These are phyloP conservation scores for Drosophila phalerata DNA, from an alignment of 2,888 invertebrate species.

Conservation along the genomic window DNA sequence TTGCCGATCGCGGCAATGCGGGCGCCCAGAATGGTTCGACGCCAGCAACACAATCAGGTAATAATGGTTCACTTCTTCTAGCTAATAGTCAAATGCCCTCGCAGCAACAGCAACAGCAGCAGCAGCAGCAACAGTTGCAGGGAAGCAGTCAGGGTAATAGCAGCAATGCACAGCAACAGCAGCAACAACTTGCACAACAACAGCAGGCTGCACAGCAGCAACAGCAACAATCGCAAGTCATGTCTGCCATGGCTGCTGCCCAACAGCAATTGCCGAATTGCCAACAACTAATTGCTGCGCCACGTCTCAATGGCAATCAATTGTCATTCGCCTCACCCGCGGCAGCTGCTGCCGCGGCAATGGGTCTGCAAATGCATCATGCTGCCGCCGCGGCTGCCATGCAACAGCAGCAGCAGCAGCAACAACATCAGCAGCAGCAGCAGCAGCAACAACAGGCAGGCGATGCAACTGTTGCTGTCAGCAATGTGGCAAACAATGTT, in stretches of 20 bases:
- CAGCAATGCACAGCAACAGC: constrained; percentile 68
- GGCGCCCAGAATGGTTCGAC: constrained; percentile 81
- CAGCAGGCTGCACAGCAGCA: constrained; percentile 84
- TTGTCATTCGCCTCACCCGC: constrained; percentile 85
- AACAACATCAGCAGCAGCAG: constrained; percentile 53
- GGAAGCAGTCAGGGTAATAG: constrained; percentile 80
- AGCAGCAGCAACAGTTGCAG: constrained; percentile 79
- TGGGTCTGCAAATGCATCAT: constrained; percentile 86
- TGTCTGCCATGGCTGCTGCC: constrained; percentile 74
- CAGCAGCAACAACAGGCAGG: constrained; percentile 46
- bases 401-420: constrained; percentile 71
- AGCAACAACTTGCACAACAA: constrained; percentile 86
- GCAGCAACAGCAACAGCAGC: constrained; percentile 80
- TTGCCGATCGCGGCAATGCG: constrained; percentile 80
- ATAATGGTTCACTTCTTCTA: constrained; percentile 84
- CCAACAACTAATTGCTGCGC: constrained; percentile 86
- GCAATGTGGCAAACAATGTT: constrained; percentile 53
- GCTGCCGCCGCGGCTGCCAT: constrained; percentile 83
- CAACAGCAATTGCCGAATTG: constrained; percentile 69
- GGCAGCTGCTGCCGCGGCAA: constrained; percentile 85
- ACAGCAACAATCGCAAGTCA: constrained; percentile 63
- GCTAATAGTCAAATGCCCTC: constrained; percentile 83
- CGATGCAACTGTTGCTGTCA: constrained; percentile 53
- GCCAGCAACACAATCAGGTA: constrained; percentile 85
- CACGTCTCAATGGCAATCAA: constrained; percentile 87